Base-by-base conservation (phyloP, 2,888 invertebrate species). In the Dicyrtoma fusca region DNA sequence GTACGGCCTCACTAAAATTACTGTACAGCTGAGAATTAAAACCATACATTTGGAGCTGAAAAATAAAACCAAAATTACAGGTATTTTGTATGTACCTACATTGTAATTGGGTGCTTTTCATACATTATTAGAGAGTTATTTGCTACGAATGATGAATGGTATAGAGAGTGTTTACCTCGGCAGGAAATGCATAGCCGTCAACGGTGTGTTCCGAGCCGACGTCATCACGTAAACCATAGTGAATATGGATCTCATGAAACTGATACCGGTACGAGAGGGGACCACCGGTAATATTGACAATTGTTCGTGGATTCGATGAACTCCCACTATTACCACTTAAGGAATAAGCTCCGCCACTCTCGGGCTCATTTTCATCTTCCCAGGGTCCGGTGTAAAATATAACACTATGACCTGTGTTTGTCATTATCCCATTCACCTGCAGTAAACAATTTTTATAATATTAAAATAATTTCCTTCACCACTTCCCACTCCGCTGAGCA, bases 1-100 rank as follows among this genome's bases (percentile, higher is more conserved):
- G 92, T 82, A 95, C 87, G 77, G 97, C 97, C 85, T 96, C 94
- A 72, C 95, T 92, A 86, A 95, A 95, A 87, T 97, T 97, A 82
- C 91, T 90, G 87, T 97, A 97, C 81, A 98, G 89, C 86, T 97
- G 96, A 74, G 95, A 93, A 87, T 98, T 98, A 88, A 95, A 98
- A 82, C 97, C 97, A 86, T 96, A 94, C 87, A 97, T 92, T 88
- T 98, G 97, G 83, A 97, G 91, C 97, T 97, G 90, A 79, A n/a
- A 49, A n/a, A n/a, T n/a, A n/a, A n/a, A n/a, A n/a, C n/a, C n/a
- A n/a, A n/a, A n/a, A n/a, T n/a, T n/a, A n/a, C n/a, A n/a, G n/a
- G n/a, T n/a, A n/a, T n/a, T n/a, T n/a, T n/a, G n/a, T n/a, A n/a
- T n/a, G n/a, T n/a, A n/a, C n/a, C n/a, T n/a, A n/a, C n/a, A n/a